Percentiles rank a stretch among this genome's conserved stretches.
These are phyloP conservation scores for Mermis nigrescens DNA, from an alignment of 2,888 invertebrate genomes.

Conservation along the genomic window DNA sequence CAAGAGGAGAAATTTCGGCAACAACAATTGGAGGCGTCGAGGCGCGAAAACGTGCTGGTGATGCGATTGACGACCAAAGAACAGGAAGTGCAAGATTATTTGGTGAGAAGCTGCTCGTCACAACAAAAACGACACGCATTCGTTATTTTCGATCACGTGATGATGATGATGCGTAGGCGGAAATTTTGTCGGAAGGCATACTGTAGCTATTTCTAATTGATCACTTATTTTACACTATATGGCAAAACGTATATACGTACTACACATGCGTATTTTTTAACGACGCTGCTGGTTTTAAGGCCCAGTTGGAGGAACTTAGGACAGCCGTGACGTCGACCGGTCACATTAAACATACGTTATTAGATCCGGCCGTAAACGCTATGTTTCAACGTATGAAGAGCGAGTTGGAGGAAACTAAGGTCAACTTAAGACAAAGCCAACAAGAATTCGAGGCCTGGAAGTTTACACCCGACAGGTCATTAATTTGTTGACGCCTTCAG, in stretches of 20 bases:
- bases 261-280: too few relatives aligned
- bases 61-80: constrained; percentile 80
- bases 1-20: constrained; percentile 1
- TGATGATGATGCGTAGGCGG: too few relatives aligned
- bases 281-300: constrained; percentile 5
- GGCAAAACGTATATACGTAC: too few relatives aligned
- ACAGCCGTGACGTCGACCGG: background rate
- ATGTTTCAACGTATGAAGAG: constrained; percentile 70
- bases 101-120: constrained; percentile 54
- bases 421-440: constrained; percentile 82
- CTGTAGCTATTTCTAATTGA: too few relatives aligned
- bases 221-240: too few relatives aligned
- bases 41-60: constrained; percentile 74
- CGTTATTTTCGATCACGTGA: too few relatives aligned
- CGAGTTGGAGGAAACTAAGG: constrained; percentile 68
- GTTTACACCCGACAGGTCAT: constrained; percentile 80
- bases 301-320: constrained; percentile 13
- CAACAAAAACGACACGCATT: too few relatives aligned
- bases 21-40: constrained; percentile 48
- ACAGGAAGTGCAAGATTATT: constrained; percentile 85
- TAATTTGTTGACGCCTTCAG: too few relatives aligned
- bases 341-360: constrained; percentile 54
- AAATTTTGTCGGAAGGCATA: too few relatives aligned
- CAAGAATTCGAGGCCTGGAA: constrained; percentile 96
- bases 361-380: constrained; percentile 88